phyloP scores from a whole-genome alignment of 2,113 vertebrate species.

The Tupaia tana region DNA sequence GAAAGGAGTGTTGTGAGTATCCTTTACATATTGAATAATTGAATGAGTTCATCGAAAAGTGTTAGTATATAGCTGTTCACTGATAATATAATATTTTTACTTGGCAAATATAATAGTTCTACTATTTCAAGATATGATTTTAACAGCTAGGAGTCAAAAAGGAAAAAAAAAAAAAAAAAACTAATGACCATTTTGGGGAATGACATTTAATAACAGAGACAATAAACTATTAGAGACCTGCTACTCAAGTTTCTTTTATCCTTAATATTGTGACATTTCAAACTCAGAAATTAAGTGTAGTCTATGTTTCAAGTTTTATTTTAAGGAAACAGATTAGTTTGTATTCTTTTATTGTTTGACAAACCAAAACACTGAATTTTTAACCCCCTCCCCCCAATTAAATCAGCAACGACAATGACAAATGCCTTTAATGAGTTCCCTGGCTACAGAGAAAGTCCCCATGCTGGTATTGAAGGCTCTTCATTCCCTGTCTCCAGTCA shows the following conservation, averaged over 20 bases:
- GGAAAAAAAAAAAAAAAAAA: not conserved
- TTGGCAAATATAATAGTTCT: not conserved
- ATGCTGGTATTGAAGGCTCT: not conserved
- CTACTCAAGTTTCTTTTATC: conserved; percentile 13
- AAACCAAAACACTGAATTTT: not conserved
- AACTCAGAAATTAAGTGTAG: conserved; percentile 18
- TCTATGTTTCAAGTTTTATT: not conserved
- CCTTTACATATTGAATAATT: not conserved
- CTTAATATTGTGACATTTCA: not conserved
- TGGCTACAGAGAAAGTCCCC: not conserved
- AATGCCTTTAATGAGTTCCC: not conserved
- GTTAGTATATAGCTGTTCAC: not conserved
- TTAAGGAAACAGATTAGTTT: not conserved
- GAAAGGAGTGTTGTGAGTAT: not conserved
- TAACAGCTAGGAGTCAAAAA: not conserved
- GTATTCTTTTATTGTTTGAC: not conserved
- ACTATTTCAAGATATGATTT: not conserved
- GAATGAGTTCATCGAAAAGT: not conserved
- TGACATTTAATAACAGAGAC: not conserved
- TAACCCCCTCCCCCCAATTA: not conserved
- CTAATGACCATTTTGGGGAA: not conserved
- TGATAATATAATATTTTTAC: not conserved
- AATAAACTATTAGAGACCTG: not conserved
- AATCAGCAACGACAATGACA: not conserved
- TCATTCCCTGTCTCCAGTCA: not conserved